Evolutionary conservation across 2,888 invertebrate genomes (phyloP).

Genomic region (Morpho helenor): DNA sequence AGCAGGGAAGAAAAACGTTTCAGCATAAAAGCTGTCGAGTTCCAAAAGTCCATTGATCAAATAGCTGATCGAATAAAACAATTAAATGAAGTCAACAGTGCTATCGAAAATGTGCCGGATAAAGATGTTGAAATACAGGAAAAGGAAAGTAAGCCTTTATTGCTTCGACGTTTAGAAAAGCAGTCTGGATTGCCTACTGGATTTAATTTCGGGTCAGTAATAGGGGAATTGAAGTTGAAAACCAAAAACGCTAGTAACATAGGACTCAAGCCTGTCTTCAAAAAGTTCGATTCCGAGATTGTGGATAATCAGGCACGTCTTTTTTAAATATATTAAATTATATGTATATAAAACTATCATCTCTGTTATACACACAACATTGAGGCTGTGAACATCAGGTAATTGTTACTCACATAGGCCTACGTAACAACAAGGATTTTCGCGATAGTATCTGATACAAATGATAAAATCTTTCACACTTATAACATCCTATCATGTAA

Average conservation of each 20-base stretch:
- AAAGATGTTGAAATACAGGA: constrained; percentile 18
- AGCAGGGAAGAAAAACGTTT: constrained; percentile 28
- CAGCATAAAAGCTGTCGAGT: constrained; percentile 42
- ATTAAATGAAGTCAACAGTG: constrained; percentile 32
- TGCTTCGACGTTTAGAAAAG: constrained; percentile 53
- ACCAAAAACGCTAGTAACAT: constrained; percentile 57
- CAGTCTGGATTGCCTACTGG: constrained; percentile 57
- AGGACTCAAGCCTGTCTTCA: constrained; percentile 66
- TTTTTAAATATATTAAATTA: constrained; percentile 11
- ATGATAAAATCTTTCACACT: constrained; percentile 35
- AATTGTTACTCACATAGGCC: constrained; percentile 17
- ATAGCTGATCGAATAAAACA: constrained; percentile 47
- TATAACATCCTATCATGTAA: constrained; percentile 12
- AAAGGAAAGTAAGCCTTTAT: constrained; percentile 43
- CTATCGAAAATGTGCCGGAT: constrained; percentile 18
- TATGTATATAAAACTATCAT: not conserved
- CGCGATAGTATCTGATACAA: constrained; percentile 17
- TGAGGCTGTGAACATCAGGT: constrained; percentile 14
- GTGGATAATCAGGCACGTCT: constrained; percentile 57
- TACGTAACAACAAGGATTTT: constrained; percentile 17
- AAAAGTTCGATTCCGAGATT: constrained; percentile 59
- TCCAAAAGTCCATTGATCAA: constrained; percentile 47
- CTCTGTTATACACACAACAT: constrained; percentile 11
- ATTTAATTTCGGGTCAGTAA: constrained; percentile 67
- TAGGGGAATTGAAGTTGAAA: constrained; percentile 67